A percentile compares a stretch with the other conserved stretches of the same genome.
Evolutionary conservation across 2,888 invertebrate species (phyloP).

Genomic region (Oligia latruncula): DNA sequence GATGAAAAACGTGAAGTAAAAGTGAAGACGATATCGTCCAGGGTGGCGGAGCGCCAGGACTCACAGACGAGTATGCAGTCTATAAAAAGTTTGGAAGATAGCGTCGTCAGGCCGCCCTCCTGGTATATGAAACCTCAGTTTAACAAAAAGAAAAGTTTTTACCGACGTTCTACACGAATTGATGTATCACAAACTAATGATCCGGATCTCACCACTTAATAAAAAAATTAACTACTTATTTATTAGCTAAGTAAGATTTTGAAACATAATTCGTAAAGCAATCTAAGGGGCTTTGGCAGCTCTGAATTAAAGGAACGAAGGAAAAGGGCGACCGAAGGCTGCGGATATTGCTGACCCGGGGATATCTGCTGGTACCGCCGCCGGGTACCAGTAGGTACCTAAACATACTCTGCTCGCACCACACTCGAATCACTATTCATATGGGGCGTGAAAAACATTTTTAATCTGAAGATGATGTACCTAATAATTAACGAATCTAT

Average conservation of each 20-base stretch:
- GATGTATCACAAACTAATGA: constrained; percentile 70
- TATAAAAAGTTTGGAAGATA: constrained; percentile 83
- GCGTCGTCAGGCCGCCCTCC: constrained; percentile 84
- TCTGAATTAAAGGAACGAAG: constrained; percentile 7
- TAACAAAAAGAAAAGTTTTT: constrained; percentile 86
- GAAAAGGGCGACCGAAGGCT: background rate
- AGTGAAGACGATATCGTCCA: constrained; percentile 81
- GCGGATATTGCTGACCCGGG: background rate
- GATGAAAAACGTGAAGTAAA: constrained; percentile 66
- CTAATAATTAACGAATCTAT: background rate
- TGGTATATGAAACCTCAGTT: constrained; percentile 90
- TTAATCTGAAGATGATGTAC: background rate
- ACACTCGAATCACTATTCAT: background rate
- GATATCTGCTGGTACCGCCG: no score
- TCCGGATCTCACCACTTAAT: constrained; percentile 68
- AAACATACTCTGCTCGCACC: background rate
- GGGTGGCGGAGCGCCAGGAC: constrained; percentile 77
- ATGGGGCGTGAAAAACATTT: no score
- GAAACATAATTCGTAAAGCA: background rate
- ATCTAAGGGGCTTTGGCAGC: background rate
- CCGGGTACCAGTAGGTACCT: background rate
- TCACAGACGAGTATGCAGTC: constrained; percentile 79
- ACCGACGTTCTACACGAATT: constrained; percentile 82
- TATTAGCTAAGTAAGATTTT: constrained; percentile 1
- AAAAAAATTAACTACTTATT: constrained; percentile 3